Base-by-base conservation (phyloP, 2,888 invertebrate species). In the Branchinecta sandiegonensis region DNA sequence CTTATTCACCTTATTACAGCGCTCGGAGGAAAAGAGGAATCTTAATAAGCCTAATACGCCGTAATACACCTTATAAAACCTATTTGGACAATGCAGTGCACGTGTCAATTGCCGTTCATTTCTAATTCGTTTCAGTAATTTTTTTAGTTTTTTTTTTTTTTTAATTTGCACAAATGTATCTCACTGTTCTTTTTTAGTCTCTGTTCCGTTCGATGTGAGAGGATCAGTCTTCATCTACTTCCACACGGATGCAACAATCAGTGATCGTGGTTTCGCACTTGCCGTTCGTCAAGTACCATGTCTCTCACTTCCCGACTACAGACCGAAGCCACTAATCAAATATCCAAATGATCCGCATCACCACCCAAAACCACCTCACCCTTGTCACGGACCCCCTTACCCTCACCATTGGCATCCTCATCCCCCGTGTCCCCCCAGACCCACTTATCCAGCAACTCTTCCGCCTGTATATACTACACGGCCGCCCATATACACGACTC, bases 281-380 rank as follows among this genome's bases (percentile, higher is more conserved):
- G 46, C 46, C 14, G 69, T 65, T 6, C 69, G 65, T 13, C 69
- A 69, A 50, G 37, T 69, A 13, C 67, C 69, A 17, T 69, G 69
- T 67, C 48, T 47, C 17, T 65, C 66, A 47, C 65, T 65, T 17
- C 65, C 68, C 46, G 23, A 48, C 46, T 17, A 63, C 46, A 23
- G 37, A 12, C 68, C 65, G 8, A 9, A 13, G 12, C 64, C 64
- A 1, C 23, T 64, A 17, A 13, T 64, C 63, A 65, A 37, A 12
- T 17, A 46, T 63, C 69, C 69, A n/a, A 50, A 48, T 46, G 48
- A 46, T 47, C 67, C 65, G 12, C 14, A 37, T 46, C 47, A 46
- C 17, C 37, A 68, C 17, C 47, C 14, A 37, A 37, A 47, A 46
- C 68, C 66, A n/a, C 23, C 48, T 69, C 50, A 17, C 9, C 46